Evolutionary conservation across 2,888 invertebrate species (phyloP), one percentile per base, ranked within the genome.

Genomic region (Pseudoips prasinana): DNA sequence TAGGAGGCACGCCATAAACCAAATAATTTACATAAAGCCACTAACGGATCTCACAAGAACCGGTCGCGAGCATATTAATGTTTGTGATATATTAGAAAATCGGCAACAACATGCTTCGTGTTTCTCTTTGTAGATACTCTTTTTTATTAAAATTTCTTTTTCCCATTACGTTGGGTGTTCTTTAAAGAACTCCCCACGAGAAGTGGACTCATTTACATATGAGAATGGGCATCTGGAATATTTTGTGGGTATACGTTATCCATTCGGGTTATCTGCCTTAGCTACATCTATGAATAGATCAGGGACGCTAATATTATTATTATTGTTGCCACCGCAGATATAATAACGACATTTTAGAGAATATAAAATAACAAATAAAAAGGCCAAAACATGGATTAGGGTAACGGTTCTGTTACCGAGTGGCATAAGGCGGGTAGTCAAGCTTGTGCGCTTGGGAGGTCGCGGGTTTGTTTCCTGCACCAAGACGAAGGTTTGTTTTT

Each of bases 31-130:
- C 86, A 87, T 87, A 86, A 81, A 81, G 75, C 85, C 76, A 76
- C 80, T 87, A 88, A 87, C 87, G 87, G 87, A 84, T 85, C 86
- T 86, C 80, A 73, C 73, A 61, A 70, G 66, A 86, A 88, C 87
- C 79, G 72, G 88, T 88, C 79, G 58, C 56, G 46, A 63, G 74
- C 70, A 77, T 78, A 76, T 80, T 81, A 83, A 86, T 85, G 82
- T 64, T 61, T 54, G 86, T 88, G 87, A 86, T 87, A 82, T 87
- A 87, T 86, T 86, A 86, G 86, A 86, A 82, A 86, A 87, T 86
- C 83, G 79, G 75, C 79, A 66, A 68, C 60, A 64, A 59, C 64
- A 58, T 49, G 53, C 61, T 67, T 62, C 66, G 65, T 64, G 71
- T 69, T 64, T 64, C 58, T 69, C 65, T 71, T 69, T 68, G 64